phyloP scores from a whole-genome alignment of 37 sponge, comb jelly and placozoan species.

The Mnemiopsis leidyi region DNA sequence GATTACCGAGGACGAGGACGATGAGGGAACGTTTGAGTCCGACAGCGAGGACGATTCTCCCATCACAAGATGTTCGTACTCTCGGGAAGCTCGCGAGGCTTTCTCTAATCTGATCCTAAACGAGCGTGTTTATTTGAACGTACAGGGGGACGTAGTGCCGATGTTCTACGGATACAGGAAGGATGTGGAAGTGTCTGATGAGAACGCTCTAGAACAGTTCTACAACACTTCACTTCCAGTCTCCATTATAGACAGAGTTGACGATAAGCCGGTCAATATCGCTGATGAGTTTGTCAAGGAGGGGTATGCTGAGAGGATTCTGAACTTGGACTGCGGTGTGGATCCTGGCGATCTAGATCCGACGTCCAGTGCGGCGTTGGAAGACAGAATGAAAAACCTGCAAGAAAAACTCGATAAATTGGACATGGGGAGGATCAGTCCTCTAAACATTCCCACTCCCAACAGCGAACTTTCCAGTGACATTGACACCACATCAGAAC shows the following conservation, averaged over 20 bases:
- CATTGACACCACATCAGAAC: background rate
- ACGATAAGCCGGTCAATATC: background rate
- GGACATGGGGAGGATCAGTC: background rate
- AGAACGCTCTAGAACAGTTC: background rate
- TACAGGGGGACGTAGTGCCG: constrained; percentile 25
- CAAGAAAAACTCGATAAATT: background rate
- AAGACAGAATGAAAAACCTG: background rate
- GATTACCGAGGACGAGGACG: background rate
- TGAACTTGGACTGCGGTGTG: background rate
- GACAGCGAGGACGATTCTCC: background rate
- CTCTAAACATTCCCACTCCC: background rate
- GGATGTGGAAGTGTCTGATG: background rate
- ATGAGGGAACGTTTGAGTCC: background rate
- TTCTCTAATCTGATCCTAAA: background rate
- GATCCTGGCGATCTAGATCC: background rate
- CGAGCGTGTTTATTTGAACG: constrained; percentile 38
- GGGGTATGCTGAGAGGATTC: background rate
- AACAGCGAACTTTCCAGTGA: constrained; percentile 56
- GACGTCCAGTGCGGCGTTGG: background rate
- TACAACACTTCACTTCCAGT: background rate
- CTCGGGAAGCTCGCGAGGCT: background rate
- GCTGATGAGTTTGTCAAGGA: background rate
- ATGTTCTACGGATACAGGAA: background rate
- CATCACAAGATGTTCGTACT: background rate
- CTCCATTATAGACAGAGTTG: background rate